Evolutionary conservation across 2,888 invertebrate genomes (phyloP), one percentile per base, ranked within the genome.

Genomic region (Drosophila subquinaria): DNA sequence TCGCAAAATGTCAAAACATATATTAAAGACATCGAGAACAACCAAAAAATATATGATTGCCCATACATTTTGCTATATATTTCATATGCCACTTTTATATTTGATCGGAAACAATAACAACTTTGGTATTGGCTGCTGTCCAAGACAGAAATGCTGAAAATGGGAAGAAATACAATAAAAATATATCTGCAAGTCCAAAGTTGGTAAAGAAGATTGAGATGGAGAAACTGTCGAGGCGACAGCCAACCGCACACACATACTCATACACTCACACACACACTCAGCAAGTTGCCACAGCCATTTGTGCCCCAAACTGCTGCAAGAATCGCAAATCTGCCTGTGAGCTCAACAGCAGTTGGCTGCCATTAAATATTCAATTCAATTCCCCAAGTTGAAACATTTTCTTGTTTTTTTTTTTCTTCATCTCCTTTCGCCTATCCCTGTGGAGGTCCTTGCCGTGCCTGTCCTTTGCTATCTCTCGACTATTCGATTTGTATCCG

Each of bases 361-460:
- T 89, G 89, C 77, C 83, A 88, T 89, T 89, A 88, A 86, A 80
- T 86, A 86, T 86, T 89, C 86, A 89, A 86, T 89, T 86, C 78
- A 80, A 83, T 82, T 89, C 72, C 74, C 78, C 61, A 62, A 45
- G 62, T 59, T 43, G 47, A 60, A 61, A 64, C 53, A 61, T 52
- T 72, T 66, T 65, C 62, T 73, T 27, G 23, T 6, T 27, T 27
- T 27, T 27, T 4, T 23, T 27, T 27, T 27, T 6, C 6, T 38
- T 50, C 51, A 23, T 36, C 51, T 51, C 43, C 56, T 8, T 9
- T 15, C 23, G 40, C 3, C 47, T 38, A 13, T 20, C 11, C 52
- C 1, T 50, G 15, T 40, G 36, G 17, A 35, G 17, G n/a, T 10
- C 13, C 27, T 59, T 33, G 51, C 42, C 47, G 35, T 43, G 42